Evolutionary conservation across 1,140 invertebrate genomes (phyloP), one percentile per base, ranked within the genome.

Genomic region (Diuraphis noxia): DNA sequence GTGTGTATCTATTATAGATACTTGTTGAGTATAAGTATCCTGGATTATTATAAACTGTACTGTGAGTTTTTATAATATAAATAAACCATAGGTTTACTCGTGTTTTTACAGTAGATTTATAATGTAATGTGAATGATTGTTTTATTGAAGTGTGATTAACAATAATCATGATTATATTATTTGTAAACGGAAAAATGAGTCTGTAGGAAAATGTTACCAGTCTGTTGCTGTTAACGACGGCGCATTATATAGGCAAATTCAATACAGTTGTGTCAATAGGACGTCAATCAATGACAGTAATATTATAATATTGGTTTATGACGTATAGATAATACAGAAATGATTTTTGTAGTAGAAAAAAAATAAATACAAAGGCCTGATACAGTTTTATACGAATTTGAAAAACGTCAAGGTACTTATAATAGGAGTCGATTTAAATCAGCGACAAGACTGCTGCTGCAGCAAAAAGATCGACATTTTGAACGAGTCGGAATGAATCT

Each of bases 161-260:
- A 79, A 36, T 79, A 17, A n/a, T n/a, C n/a, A n/a, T n/a, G n/a
- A 21, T 36, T 34, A 79, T 34, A 23, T 17, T 79, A 79, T 36
- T 36, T 77, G 36, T 36, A 21, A 36, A 36, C 72, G 5, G 17
- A 79, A 36, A 77, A 36, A 36, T 77, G 4, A 34, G 72, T 79
- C 8, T 9, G 7, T 77, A 77, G 1, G 2, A 79, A 79, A 36
- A 36, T 34, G 21, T 36, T 49, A 13, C 25, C 21, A 41, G 1
- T 41, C 3, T n/a, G 30, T 41, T 88, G n/a, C n/a, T n/a, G 25
- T 56, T 38, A 49, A 40, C 21, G 34, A 72, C 87, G 87, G 87
- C 52, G 25, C 2, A 1, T 88, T 72, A 21, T 72, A 63, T 88
- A 88, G 87, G 87, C 87, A 88, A 88, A 41, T 72, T 63, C 36